phyloP scores from a whole-genome alignment of 2,113 vertebrate genomes.

The Rhodinocichla rosea region DNA sequence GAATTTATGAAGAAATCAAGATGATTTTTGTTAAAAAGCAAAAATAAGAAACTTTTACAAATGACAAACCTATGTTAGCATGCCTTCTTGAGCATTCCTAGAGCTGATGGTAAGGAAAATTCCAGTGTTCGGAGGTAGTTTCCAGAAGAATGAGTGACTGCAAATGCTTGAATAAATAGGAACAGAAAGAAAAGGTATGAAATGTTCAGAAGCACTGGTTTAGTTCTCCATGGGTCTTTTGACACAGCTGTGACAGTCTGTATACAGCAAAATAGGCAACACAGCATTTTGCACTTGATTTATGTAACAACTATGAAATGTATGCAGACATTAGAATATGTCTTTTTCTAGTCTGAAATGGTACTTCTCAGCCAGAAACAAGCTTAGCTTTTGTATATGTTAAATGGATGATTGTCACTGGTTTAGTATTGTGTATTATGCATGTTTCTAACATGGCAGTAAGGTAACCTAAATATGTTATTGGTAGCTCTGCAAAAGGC shows the following conservation, averaged over 20 bases:
- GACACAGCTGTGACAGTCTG: not conserved
- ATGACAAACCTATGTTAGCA: not conserved
- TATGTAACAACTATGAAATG: not conserved
- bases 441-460: not conserved
- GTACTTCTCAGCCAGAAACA: not conserved
- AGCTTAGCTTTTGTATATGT: not conserved
- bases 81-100: not conserved
- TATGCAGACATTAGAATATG: not conserved
- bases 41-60: not conserved
- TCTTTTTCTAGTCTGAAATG: not conserved
- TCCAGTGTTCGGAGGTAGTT: not conserved
- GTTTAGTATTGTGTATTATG: not conserved
- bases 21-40: not conserved
- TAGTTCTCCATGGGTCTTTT: not conserved
- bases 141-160: not conserved
- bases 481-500: not conserved
- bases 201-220: not conserved
- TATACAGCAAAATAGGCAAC: not conserved
- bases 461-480: not conserved
- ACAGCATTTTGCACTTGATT: not conserved
- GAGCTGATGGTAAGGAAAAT: not conserved
- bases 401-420: not conserved
- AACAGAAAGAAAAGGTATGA: not conserved
- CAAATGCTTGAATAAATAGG: not conserved
- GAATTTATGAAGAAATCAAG: not conserved